These are phyloP conservation scores for Diabrotica undecimpunctata DNA, from an alignment of 1,140 invertebrate species.

Conservation along the genomic window DNA sequence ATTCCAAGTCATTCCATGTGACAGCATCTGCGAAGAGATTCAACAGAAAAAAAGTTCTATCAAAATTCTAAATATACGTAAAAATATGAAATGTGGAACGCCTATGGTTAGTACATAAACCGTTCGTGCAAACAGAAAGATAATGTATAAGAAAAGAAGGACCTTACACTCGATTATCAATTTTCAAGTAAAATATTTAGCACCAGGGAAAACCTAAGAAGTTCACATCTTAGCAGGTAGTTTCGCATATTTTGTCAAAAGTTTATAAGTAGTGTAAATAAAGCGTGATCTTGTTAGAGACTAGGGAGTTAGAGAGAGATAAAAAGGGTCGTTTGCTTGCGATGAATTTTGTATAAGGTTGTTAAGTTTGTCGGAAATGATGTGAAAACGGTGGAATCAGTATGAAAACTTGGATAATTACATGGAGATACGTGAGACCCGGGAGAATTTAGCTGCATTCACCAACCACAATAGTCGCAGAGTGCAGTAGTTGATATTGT, in stretches of 20 bases:
- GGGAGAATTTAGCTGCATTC: background rate
- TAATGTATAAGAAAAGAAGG: too few species aligned
- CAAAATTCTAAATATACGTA: too few species aligned
- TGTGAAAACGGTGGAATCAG: background rate
- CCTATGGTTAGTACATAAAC: too few species aligned
- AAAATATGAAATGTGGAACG: too few species aligned
- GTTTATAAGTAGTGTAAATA: background rate
- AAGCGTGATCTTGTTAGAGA: background rate
- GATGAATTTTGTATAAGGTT: slow-evolving; percentile 1
- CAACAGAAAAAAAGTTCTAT: too few species aligned
- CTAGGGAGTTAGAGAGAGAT: background rate
- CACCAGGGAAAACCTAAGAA: background rate
- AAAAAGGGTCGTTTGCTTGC: background rate
- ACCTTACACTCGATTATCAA: too few species aligned
- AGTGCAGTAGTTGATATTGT: too few species aligned
- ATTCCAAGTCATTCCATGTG: too few species aligned
- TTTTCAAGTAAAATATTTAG: too few species aligned
- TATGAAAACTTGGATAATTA: background rate
- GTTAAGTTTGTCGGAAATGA: background rate
- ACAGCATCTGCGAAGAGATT: too few species aligned
- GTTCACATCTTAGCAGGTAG: background rate
- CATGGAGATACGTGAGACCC: background rate
- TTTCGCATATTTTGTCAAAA: slow-evolving; percentile 1
- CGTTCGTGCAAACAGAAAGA: too few species aligned
- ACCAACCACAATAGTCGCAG: background rate